These are phyloP conservation scores for Crocidura indochinensis DNA, from an alignment of 2,797 vertebrate species.

Conservation along the genomic window DNA sequence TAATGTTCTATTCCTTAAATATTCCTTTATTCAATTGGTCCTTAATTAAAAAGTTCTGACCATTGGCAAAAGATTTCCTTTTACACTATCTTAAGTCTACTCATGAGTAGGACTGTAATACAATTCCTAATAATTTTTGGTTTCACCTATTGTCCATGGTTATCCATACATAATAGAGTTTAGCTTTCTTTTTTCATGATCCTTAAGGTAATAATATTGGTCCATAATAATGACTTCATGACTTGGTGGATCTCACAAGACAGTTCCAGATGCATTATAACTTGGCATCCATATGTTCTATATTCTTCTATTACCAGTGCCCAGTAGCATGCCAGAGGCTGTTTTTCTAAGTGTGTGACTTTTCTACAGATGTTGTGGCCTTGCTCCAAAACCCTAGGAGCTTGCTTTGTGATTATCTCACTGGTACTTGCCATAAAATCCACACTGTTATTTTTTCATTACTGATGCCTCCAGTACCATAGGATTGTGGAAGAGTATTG, in stretches of 20 bases:
- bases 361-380: conserved; percentile 76
- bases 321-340: conserved; percentile 64
- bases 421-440: conserved; percentile 54
- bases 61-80: neutral
- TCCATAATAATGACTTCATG: conserved; percentile 26
- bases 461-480: neutral
- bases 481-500: neutral
- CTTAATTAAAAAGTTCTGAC: neutral
- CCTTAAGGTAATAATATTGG: neutral
- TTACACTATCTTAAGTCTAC: neutral
- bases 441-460: conserved; percentile 19
- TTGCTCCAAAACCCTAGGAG: conserved; percentile 69
- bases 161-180: neutral
- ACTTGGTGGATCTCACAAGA: conserved; percentile 8
- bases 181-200: too few relatives aligned
- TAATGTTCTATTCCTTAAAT: neutral
- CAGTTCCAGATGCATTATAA: conserved; percentile 25
- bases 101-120: neutral
- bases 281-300: conserved; percentile 71
- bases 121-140: neutral
- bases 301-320: conserved; percentile 37
- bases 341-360: conserved; percentile 69
- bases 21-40: neutral
- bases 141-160: neutral
- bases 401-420: conserved; percentile 65